Evolutionary conservation across 2,888 invertebrate genomes (phyloP).

Genomic region (Lasioglossum morio): DNA sequence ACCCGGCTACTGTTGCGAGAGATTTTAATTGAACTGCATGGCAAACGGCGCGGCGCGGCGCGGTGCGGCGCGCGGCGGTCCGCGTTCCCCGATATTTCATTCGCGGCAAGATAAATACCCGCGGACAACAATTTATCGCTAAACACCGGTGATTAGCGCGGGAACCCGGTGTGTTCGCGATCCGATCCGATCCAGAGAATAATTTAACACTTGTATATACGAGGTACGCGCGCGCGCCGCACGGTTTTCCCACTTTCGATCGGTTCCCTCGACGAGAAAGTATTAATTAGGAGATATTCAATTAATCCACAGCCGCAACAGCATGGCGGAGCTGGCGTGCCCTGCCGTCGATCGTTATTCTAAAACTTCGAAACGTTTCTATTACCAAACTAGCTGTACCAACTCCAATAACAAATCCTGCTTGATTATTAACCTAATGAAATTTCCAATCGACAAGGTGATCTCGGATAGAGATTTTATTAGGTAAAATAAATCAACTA

Average conservation of each 20-base stretch:
- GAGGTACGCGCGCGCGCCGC: background rate
- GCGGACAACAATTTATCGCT: conserved; percentile 51
- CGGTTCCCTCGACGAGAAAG: background rate
- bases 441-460: no score
- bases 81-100: conserved; percentile 49
- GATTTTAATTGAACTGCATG: conserved; percentile 57
- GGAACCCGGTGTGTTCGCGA: background rate
- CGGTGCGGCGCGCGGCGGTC: conserved; percentile 12
- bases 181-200: background rate
- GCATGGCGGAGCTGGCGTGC: background rate
- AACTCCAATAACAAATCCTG: no score
- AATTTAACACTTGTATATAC: background rate
- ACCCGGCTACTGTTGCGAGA: conserved; percentile 46
- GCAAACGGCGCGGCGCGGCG: conserved; percentile 19
- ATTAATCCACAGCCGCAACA: background rate
- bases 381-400: background rate
- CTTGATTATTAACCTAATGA: no score
- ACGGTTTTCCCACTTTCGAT: background rate
- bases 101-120: conserved; percentile 41
- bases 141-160: conserved; percentile 41
- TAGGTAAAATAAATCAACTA: background rate
- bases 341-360: background rate
- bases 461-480: no score
- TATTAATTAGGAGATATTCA: background rate
- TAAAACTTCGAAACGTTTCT: background rate